Evolutionary conservation across 1,140 invertebrate genomes (phyloP), one percentile per base, ranked within the genome.

Genomic region (Eumeta japonica): DNA sequence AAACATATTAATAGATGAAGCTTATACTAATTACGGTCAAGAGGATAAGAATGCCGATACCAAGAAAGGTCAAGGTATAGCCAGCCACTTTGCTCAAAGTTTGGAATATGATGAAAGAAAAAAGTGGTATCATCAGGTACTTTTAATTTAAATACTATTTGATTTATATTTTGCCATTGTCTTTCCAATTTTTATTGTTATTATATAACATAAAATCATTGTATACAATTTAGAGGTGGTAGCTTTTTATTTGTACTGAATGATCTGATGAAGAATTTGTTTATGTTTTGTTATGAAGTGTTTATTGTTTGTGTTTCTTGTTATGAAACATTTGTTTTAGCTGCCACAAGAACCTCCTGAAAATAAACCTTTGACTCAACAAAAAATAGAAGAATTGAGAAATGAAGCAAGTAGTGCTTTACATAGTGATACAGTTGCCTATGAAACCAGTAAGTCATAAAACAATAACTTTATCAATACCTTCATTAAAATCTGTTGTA

Each of bases 341-440:
- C 35, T 77, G 17, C 65, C 75, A 16, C 70, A 75, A 47, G 73
- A 77, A 44, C 74, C 74, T 15, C 43, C 60, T 31, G 52, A 55
- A 29, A 46, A 29, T 36, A 62, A 58, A 32, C 49, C 53, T 10
- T 41, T 76, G 34, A 64, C 75, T n/a, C 68, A 75, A 45, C 65
- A 79, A 29, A 59, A 76, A 48, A 48, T 80, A 11, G 75, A 78
- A 24, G 66, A 80, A 24, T 46, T 84, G 3, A 80, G 80, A 54
- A 74, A 76, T 36, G 81, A 83, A 59, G 83, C 78, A 0, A 81
- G 76, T 48, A 81, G 78, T 52, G 79, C 79, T 27, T 52, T 82
- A 9, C 78, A 83, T 46, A 76, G 77, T n/a, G 83, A 83, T 50
- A 77, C 78, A 29, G 52, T 77, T 16, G 79, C 79, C n/a, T 83